Conservation (phyloP, 2,797 vertebrate species). For the Xenops minutus region DNA sequence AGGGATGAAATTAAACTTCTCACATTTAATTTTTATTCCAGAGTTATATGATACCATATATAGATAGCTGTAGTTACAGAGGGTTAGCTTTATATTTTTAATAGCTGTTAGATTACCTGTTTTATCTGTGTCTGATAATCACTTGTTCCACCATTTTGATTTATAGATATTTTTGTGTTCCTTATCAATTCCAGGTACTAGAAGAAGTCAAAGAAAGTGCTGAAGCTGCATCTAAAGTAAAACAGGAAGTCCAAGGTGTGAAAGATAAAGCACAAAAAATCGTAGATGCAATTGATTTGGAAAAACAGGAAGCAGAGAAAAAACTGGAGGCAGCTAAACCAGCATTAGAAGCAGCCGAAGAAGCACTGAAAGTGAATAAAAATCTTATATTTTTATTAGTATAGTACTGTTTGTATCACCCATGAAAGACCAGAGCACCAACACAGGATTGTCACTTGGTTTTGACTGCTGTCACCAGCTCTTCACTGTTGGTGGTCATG, state of each 20-base stretch:
- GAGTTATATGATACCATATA: neutral
- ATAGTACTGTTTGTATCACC: neutral
- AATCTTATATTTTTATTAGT: neutral
- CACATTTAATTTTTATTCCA: neutral
- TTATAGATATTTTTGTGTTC: neutral
- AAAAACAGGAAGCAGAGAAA: conserved; percentile 80
- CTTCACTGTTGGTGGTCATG: neutral
- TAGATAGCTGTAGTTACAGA: neutral
- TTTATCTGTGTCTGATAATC: neutral
- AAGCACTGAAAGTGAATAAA: conserved; percentile 81
- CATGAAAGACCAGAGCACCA: neutral
- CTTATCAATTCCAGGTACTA: conserved; percentile 75
- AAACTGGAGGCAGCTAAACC: conserved; percentile 84
- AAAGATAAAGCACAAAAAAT: conserved; percentile 87
- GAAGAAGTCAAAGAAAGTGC: conserved; percentile 85
- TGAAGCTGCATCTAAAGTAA: conserved; percentile 81
- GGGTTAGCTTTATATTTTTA: neutral
- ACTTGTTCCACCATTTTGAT: neutral
- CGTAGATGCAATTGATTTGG: conserved; percentile 82
- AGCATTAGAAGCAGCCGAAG: conserved; percentile 81
- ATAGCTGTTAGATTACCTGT: neutral
- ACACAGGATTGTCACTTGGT: neutral
- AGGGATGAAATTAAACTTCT: neutral
- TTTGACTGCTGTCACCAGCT: neutral
- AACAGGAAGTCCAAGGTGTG: conserved; percentile 83